Evolutionary conservation across 2,888 invertebrate genomes (phyloP).

Genomic region (Mimas tiliae): DNA sequence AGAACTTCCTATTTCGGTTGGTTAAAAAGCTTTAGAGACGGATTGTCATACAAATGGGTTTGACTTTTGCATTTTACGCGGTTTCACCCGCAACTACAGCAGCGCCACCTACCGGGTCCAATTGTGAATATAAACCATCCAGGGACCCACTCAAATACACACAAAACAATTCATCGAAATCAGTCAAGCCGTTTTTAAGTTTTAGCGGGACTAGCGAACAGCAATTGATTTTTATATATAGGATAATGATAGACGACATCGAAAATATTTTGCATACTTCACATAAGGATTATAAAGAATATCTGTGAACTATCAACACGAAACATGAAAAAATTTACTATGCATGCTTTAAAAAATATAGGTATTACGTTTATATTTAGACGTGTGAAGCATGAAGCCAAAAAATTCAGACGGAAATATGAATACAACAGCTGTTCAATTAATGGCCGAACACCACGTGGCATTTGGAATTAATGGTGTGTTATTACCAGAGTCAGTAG

Average conservation of each 20-base stretch:
- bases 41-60: no score
- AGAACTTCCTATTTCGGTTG: no score
- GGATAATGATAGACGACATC: neutral
- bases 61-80: no score
- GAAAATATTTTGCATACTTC: neutral
- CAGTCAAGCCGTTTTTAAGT: no score
- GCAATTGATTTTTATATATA: no score
- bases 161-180: no score
- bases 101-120: no score
- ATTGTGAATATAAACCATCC: no score
- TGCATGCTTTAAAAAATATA: slow-evolving; percentile 1
- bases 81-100: no score
- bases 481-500: slow-evolving; percentile 16
- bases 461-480: slow-evolving; percentile 12
- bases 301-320: slow-evolving; percentile 9
- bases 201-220: no score
- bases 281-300: neutral
- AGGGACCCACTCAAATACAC: no score
- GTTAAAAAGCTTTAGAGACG: no score
- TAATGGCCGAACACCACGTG: slow-evolving; percentile 10
- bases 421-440: slow-evolving; percentile 24
- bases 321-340: neutral
- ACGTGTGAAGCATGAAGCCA: slow-evolving; percentile 7
- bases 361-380: slow-evolving; percentile 7
- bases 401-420: slow-evolving; percentile 24